Evolutionary conservation across 2,797 vertebrate species (phyloP).

Genomic region (Mormyrops attenuatus): DNA sequence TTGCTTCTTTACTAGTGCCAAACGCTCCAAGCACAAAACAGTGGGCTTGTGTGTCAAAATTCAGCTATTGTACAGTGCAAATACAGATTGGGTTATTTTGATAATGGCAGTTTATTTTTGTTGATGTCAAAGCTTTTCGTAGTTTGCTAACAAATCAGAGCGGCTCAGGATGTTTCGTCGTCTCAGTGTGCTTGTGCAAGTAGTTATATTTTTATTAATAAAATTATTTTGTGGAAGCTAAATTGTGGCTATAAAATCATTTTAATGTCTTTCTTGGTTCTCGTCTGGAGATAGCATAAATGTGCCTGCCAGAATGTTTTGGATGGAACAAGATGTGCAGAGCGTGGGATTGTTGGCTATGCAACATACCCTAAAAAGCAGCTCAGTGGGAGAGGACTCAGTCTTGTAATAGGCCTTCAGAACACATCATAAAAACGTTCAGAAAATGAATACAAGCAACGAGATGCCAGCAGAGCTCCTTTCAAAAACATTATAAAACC

Average conservation of each 20-base stretch:
- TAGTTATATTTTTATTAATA: slow-evolving; percentile 81
- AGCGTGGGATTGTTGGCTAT: slow-evolving; percentile 31
- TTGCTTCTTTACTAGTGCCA: slow-evolving; percentile 54
- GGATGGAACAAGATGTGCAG: slow-evolving; percentile 40
- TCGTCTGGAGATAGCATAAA: slow-evolving; percentile 24
- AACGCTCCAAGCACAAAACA: slow-evolving; percentile 54
- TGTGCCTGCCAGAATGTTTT: slow-evolving; percentile 43
- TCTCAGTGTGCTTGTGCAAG: slow-evolving; percentile 75
- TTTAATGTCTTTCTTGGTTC: slow-evolving; percentile 22
- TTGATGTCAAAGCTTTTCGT: slow-evolving; percentile 71
- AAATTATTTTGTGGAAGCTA: slow-evolving; percentile 73
- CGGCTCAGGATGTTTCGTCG: slow-evolving; percentile 62
- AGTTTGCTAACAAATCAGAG: slow-evolving; percentile 63
- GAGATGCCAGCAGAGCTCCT: not conserved
- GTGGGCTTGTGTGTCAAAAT: slow-evolving; percentile 50
- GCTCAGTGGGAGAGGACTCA: not conserved
- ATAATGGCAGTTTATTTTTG: slow-evolving; percentile 70
- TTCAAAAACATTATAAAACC: slow-evolving; percentile 4
- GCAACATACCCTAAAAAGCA: not conserved
- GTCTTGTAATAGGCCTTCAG: not conserved
- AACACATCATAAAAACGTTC: not conserved
- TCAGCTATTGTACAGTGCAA: slow-evolving; percentile 50
- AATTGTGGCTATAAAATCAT: slow-evolving; percentile 19
- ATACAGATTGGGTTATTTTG: slow-evolving; percentile 53
- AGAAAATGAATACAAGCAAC: not conserved